phyloP scores from a whole-genome alignment of 2,113 vertebrate genomes.

The Agelaius tricolor region DNA sequence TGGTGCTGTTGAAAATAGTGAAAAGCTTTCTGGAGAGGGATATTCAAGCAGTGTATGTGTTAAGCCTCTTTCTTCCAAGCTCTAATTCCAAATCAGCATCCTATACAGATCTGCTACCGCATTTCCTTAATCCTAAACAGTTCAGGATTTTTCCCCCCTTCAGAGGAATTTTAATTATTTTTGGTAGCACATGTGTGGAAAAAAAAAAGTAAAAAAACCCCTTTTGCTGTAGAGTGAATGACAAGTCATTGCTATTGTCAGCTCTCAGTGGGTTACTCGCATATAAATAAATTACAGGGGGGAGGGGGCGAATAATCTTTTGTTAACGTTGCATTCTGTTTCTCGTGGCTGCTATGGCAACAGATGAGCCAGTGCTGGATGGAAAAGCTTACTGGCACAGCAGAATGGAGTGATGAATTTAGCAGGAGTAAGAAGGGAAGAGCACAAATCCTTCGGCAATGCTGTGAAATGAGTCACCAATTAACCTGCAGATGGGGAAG shows the following conservation, averaged over 20 bases:
- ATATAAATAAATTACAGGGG: conserved; percentile 42
- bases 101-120: conserved; percentile 9
- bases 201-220: accelerated
- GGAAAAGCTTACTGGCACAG: conserved; percentile 11
- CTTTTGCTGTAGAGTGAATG: not conserved
- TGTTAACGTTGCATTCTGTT: conserved; percentile 20
- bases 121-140: conserved; percentile 32
- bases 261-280: conserved; percentile 15
- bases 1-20: not conserved
- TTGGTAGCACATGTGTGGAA: not conserved
- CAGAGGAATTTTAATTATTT: conserved; percentile 31
- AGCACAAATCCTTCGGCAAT: not conserved
- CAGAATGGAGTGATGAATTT: not conserved
- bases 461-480: not conserved
- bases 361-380: not conserved
- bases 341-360: conserved; percentile 59
- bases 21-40: not conserved
- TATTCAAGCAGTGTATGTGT: not conserved
- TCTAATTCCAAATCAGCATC: conserved; percentile 34
- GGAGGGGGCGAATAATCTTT: not conserved
- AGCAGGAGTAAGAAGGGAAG: not conserved
- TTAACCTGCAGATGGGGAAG: not conserved
- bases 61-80: conserved; percentile 15
- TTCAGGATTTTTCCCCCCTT: not conserved
- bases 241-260: conserved; percentile 10